Percentiles rank a stretch among this genome's conserved stretches.
phyloP scores from a whole-genome alignment of 2,888 invertebrate genomes.

The Eretmocerus hayati region DNA sequence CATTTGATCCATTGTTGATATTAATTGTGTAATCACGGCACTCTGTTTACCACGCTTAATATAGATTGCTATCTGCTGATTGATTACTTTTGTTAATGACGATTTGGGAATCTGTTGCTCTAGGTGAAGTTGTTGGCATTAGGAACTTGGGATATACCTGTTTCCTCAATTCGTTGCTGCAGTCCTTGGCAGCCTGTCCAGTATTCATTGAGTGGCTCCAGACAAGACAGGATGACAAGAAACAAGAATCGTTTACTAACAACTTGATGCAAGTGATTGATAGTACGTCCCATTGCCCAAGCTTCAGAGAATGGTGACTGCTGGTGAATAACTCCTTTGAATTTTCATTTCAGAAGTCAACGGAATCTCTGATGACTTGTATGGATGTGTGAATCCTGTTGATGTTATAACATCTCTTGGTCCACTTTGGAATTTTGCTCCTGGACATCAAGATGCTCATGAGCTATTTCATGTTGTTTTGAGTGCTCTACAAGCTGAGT shows the following conservation, averaged over 20 bases:
- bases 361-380: constrained; percentile 38
- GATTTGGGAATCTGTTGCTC: too few species aligned
- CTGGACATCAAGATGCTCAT: constrained; percentile 90
- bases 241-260: constrained; percentile 65
- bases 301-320: not conserved
- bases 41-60: too few species aligned
- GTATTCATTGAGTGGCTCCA: constrained; percentile 78
- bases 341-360: constrained; percentile 33
- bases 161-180: constrained; percentile 85
- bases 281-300: too few species aligned
- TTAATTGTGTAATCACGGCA: too few species aligned
- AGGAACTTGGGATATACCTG: constrained; percentile 90
- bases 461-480: constrained; percentile 85
- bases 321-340: not conserved
- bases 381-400: constrained; percentile 38
- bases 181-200: constrained; percentile 83
- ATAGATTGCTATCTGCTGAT: too few species aligned
- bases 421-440: constrained; percentile 77
- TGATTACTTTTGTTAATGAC: too few species aligned
- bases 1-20: too few species aligned
- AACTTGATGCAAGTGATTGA: constrained; percentile 69
- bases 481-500: constrained; percentile 86
- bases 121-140: constrained; percentile 75
- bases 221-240: constrained; percentile 53
- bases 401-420: constrained; percentile 57